Percentiles rank a stretch among this genome's conserved stretches.
These are phyloP conservation scores for Sebastes goodei DNA, from an alignment of 2,797 vertebrate species.

Conservation along the genomic window DNA sequence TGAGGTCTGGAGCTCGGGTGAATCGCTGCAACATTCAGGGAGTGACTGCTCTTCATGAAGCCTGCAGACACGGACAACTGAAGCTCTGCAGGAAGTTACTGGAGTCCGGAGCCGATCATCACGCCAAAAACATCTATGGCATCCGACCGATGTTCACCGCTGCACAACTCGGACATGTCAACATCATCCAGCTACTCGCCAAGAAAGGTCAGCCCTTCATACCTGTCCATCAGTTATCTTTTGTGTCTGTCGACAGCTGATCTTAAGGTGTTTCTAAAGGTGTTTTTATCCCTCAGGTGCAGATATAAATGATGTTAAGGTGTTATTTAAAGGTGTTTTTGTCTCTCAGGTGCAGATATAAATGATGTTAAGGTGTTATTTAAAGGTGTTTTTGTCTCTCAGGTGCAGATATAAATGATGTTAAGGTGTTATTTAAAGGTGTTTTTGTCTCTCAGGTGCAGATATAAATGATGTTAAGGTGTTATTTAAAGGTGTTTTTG, in stretches of 20 bases:
- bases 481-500: neutral
- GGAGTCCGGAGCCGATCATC: conserved; percentile 83
- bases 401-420: conserved; percentile 88
- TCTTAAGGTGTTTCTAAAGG: too few relatives aligned
- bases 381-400: neutral
- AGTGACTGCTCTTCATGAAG: conserved; percentile 87
- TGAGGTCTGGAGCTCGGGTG: conserved; percentile 82
- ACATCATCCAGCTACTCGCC: conserved; percentile 83
- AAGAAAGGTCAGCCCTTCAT: conserved; percentile 78
- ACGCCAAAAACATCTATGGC: conserved; percentile 83
- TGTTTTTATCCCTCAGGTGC: too few relatives aligned
- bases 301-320: neutral
- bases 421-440: too few relatives aligned
- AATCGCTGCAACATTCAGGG: conserved; percentile 86
- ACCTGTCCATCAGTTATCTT: neutral
- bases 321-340: neutral
- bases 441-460: too few relatives aligned
- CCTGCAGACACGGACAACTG: conserved; percentile 81
- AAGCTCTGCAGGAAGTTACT: conserved; percentile 86
- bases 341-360: conserved; percentile 84
- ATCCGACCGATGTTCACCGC: conserved; percentile 88
- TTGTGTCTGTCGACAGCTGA: conserved; percentile 71
- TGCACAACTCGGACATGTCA: conserved; percentile 85
- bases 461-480: neutral
- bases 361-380: conserved; percentile 63